Conservation (phyloP, 2,888 invertebrate genomes). For the Agrotis clavis region DNA sequence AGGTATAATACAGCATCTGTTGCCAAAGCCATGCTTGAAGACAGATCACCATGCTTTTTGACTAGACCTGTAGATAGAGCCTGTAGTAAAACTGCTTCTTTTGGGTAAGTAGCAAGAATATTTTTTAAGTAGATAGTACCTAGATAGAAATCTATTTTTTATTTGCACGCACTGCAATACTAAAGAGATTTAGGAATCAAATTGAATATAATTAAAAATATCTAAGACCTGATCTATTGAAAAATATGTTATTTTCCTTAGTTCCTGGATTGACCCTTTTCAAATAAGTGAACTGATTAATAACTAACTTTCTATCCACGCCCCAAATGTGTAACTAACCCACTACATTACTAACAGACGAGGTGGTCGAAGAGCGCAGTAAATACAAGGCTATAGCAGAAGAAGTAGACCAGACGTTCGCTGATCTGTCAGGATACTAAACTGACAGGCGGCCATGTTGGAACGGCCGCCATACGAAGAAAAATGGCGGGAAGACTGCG, state of each 20-base stretch:
- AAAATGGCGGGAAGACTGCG: constrained; percentile 66
- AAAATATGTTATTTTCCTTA: neutral
- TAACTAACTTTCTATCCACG: constrained; percentile 1
- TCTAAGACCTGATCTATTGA: neutral
- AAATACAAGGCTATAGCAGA: constrained; percentile 99
- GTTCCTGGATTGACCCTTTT: constrained; percentile 1
- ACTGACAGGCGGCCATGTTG: constrained; percentile 47
- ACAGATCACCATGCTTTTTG: neutral
- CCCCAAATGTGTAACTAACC: constrained; percentile 65
- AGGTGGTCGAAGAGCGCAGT: constrained; percentile 97
- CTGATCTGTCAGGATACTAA: constrained; percentile 98
- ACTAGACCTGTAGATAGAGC: constrained; percentile 25
- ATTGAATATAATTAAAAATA: neutral
- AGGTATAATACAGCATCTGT: neutral
- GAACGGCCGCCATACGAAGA: constrained; percentile 70
- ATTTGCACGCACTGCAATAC: constrained; percentile 20
- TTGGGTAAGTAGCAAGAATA: constrained; percentile 18
- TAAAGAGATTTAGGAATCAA: neutral
- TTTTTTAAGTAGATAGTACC: constrained; percentile 3
- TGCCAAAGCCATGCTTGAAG: neutral
- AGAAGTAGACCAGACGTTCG: constrained; percentile 99
- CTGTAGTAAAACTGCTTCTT: constrained; percentile 28
- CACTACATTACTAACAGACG: constrained; percentile 93
- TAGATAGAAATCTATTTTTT: neutral
- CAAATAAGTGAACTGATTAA: constrained; percentile 6